Evolutionary conservation across 2,797 vertebrate species (phyloP).

Genomic region (Australoheros facetus): DNA sequence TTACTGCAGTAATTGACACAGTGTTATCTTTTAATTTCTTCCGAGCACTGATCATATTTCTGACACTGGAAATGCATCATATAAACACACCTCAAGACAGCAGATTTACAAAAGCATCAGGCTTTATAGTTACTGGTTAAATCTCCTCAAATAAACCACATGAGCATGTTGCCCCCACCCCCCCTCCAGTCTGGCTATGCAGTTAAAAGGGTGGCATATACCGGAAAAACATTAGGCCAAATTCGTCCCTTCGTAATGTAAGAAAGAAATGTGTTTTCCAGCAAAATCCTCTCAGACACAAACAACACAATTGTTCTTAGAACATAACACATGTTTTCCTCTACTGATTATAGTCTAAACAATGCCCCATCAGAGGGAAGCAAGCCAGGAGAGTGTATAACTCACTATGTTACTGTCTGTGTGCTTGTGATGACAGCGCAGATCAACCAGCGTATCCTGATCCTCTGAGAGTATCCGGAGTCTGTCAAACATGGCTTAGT

Average conservation of each 20-base stretch:
- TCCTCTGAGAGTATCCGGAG: conserved; percentile 40
- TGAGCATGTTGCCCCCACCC: not conserved
- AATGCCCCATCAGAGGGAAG: conserved; percentile 35
- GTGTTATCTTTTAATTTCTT: not conserved
- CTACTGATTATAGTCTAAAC: conserved; percentile 55
- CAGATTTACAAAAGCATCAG: not conserved
- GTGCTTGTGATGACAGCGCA: conserved; percentile 41
- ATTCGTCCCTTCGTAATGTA: not conserved
- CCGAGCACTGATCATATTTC: not conserved
- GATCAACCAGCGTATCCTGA: conserved; percentile 27
- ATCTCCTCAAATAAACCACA: not conserved
- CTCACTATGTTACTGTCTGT: conserved; percentile 23
- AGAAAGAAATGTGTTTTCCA: not conserved
- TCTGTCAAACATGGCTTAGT: conserved; percentile 56
- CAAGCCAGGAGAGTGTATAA: conserved; percentile 17
- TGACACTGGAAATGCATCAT: not conserved
- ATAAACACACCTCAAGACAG: not conserved
- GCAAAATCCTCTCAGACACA: conserved; percentile 9
- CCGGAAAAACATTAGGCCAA: not conserved
- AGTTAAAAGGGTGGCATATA: not conserved
- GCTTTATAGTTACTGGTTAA: not conserved
- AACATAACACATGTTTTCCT: conserved; percentile 8
- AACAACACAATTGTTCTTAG: conserved; percentile 16
- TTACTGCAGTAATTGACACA: not conserved
- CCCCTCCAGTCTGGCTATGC: not conserved